phyloP scores from a whole-genome alignment of 2,797 vertebrate species.

The Dryobates pubescens region DNA sequence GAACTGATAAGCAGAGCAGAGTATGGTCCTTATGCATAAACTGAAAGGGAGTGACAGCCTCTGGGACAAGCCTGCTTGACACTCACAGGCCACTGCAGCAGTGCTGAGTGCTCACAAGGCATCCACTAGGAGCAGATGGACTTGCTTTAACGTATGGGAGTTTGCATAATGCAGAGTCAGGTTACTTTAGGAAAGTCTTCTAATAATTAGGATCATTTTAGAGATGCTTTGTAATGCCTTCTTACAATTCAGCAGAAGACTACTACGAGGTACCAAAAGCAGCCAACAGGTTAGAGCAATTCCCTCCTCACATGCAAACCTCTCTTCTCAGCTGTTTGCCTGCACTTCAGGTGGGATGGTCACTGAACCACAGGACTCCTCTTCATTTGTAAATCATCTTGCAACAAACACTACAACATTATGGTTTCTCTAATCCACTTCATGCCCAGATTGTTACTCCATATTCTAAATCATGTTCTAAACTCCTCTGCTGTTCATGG shows the following conservation, averaged over 20 bases:
- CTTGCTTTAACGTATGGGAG: neutral
- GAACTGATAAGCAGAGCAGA: neutral
- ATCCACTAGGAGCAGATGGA: neutral
- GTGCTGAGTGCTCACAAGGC: neutral
- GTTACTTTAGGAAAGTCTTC: neutral
- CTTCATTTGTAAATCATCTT: neutral
- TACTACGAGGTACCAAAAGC: neutral
- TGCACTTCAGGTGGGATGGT: neutral
- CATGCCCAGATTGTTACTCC: neutral
- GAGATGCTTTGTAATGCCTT: neutral
- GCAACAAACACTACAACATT: neutral
- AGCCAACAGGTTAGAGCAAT: neutral
- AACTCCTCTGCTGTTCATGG: rapidly evolving
- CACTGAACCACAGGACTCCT: neutral
- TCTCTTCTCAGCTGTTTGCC: neutral
- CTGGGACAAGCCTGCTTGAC: neutral
- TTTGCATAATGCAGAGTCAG: neutral
- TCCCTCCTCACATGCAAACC: neutral
- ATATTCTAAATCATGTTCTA: neutral
- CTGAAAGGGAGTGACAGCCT: neutral
- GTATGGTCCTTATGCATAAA: neutral
- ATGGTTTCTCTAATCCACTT: neutral
- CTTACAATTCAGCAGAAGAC: neutral
- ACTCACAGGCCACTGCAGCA: rapidly evolving
- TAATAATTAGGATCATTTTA: neutral